Conservation (phyloP, 2,888 invertebrate genomes). For the Volucella zonaria region DNA sequence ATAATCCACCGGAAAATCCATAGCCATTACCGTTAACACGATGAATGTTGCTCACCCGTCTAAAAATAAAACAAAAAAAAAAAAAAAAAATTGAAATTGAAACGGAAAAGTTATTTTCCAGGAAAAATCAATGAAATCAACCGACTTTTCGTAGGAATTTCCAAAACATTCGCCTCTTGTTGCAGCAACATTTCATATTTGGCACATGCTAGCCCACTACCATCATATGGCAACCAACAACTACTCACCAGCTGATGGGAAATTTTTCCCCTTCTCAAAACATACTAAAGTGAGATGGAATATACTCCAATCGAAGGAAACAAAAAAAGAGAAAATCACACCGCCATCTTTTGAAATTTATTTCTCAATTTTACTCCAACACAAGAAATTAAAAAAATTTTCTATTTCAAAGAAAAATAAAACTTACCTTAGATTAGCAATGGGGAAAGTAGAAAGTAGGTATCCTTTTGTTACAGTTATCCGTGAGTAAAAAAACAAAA, state of each 20-base stretch:
- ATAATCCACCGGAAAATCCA: constrained; percentile 31
- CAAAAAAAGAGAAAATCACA: constrained; percentile 11
- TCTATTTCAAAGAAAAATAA: not conserved
- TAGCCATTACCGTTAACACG: constrained; percentile 17
- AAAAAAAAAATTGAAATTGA: no score
- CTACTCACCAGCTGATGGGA: constrained; percentile 46
- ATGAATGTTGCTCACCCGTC: constrained; percentile 49
- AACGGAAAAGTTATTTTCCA: not conserved
- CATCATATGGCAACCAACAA: no score
- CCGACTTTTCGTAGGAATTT: constrained; percentile 18
- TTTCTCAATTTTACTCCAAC: constrained; percentile 34
- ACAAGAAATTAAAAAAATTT: constrained; percentile 2
- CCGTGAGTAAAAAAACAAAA: not conserved
- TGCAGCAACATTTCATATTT: constrained; percentile 44
- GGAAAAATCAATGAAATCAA: constrained; percentile 48
- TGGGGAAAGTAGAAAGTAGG: constrained; percentile 5
- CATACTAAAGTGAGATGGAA: constrained; percentile 14
- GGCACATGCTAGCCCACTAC: constrained; percentile 2
- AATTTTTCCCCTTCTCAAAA: not conserved
- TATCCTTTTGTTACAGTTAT: constrained; percentile 38
- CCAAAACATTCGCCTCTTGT: constrained; percentile 8
- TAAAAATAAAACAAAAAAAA: not conserved
- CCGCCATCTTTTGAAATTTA: constrained; percentile 32
- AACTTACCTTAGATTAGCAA: constrained; percentile 49
- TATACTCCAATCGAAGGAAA: not conserved